A percentile compares a stretch with the other conserved stretches of the same genome.
Conservation (phyloP, 2,888 invertebrate genomes). For the Alloscopus bannaensis region DNA sequence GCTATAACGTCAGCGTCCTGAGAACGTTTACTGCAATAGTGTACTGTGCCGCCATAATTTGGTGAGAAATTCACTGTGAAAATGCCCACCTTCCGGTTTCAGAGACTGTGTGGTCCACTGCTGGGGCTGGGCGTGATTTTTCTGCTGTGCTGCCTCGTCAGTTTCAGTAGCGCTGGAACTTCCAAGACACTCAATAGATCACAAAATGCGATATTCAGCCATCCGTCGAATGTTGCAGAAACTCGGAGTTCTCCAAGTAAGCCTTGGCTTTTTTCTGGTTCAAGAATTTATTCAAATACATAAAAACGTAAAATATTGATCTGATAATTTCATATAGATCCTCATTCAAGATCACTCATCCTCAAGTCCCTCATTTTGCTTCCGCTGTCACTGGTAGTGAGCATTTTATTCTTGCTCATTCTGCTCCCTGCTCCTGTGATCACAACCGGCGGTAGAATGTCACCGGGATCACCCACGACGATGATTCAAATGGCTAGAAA, state of each 20-base stretch:
- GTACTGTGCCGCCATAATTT: too few species aligned
- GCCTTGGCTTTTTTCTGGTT: too few species aligned
- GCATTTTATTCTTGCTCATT: constrained; percentile 26
- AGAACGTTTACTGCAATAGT: too few species aligned
- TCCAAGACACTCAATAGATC: not conserved
- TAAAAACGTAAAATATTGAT: not conserved
- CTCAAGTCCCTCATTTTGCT: constrained; percentile 54
- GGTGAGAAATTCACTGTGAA: too few species aligned
- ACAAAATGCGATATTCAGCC: not conserved
- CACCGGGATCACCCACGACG: not conserved
- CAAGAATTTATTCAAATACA: not conserved
- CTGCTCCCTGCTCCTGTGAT: constrained; percentile 61
- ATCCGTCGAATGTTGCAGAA: constrained; percentile 1
- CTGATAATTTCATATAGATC: constrained; percentile 4
- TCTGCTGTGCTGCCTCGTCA: not conserved
- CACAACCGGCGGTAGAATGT: constrained; percentile 18
- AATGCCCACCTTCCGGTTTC: constrained; percentile 9
- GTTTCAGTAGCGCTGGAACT: not conserved
- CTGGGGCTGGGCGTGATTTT: not conserved
- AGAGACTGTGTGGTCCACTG: constrained; percentile 7
- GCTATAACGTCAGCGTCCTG: too few species aligned
- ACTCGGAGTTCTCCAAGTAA: constrained; percentile 18
- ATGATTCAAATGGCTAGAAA: constrained; percentile 34
- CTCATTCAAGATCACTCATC: constrained; percentile 44
- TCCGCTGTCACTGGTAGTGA: constrained; percentile 50